Conservation (phyloP, 1,140 invertebrate species). For the Thrips palmi region DNA sequence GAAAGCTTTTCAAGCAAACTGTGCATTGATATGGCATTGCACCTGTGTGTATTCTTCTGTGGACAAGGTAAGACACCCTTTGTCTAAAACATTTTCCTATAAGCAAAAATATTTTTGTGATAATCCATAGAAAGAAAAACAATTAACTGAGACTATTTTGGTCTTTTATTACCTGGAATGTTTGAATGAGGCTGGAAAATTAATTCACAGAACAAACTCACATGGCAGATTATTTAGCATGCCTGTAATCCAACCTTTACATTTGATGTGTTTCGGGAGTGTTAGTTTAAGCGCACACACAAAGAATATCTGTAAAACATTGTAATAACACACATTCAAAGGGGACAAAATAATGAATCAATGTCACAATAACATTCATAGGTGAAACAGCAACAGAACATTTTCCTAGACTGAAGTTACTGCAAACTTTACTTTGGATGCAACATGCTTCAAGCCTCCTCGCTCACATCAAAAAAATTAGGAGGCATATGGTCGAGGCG, state of each 20-base stretch:
- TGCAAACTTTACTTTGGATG: constrained; percentile 18
- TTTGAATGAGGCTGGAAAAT: background rate
- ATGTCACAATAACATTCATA: constrained; percentile 1
- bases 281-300: background rate
- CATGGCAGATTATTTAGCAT: constrained; percentile 11
- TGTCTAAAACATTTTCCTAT: constrained; percentile 72
- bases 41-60: constrained; percentile 65
- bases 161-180: constrained; percentile 4
- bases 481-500: constrained; percentile 1
- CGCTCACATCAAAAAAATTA: constrained; percentile 9
- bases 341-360: too few relatives aligned
- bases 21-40: constrained; percentile 68
- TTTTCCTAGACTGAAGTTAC: constrained; percentile 16
- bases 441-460: constrained; percentile 9
- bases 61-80: constrained; percentile 67
- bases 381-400: constrained; percentile 12
- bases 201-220: constrained; percentile 8
- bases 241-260: constrained; percentile 9
- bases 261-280: background rate
- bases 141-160: background rate
- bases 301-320: too few relatives aligned
- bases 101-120: constrained; percentile 17
- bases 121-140: constrained; percentile 14
- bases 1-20: constrained; percentile 59
- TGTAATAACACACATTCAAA: too few relatives aligned